Conservation (phyloP, 1,140 invertebrate genomes). For the Cheumatopsyche charites region DNA sequence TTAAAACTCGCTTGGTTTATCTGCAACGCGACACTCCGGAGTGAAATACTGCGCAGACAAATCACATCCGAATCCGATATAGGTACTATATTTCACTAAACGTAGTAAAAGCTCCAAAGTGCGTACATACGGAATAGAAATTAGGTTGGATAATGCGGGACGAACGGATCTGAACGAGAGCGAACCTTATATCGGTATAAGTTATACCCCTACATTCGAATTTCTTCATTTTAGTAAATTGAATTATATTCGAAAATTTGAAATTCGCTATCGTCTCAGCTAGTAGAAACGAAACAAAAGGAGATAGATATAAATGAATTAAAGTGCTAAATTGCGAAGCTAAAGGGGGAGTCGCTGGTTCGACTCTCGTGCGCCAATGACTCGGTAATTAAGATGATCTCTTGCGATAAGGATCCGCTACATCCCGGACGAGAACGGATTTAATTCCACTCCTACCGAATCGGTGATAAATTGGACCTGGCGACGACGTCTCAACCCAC, state of each 20-base stretch:
- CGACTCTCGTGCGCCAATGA: conserved; percentile 32
- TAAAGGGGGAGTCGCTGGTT: conserved; percentile 1
- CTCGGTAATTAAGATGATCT: conserved; percentile 48
- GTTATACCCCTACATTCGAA: too few species aligned
- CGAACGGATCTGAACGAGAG: too few species aligned
- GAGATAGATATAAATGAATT: background rate
- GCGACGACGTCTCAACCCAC: conserved; percentile 27
- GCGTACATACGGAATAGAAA: background rate
- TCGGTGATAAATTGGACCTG: conserved; percentile 43
- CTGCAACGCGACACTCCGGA: conserved; percentile 23
- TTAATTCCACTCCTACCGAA: conserved; percentile 28
- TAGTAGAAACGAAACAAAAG: too few species aligned
- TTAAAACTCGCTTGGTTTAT: conserved; percentile 28
- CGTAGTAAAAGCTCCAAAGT: too few species aligned
- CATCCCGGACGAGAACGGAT: conserved; percentile 39
- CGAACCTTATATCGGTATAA: too few species aligned
- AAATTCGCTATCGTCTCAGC: too few species aligned
- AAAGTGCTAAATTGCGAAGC: background rate
- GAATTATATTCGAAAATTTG: too few species aligned
- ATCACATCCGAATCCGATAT: conserved; percentile 21
- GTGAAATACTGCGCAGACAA: conserved; percentile 27
- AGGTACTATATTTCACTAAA: background rate
- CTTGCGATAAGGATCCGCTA: conserved; percentile 40
- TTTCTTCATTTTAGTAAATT: too few species aligned
- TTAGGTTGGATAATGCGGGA: background rate